Evolutionary conservation across 2,888 invertebrate genomes (phyloP).

Genomic region (Tipula helvola): DNA sequence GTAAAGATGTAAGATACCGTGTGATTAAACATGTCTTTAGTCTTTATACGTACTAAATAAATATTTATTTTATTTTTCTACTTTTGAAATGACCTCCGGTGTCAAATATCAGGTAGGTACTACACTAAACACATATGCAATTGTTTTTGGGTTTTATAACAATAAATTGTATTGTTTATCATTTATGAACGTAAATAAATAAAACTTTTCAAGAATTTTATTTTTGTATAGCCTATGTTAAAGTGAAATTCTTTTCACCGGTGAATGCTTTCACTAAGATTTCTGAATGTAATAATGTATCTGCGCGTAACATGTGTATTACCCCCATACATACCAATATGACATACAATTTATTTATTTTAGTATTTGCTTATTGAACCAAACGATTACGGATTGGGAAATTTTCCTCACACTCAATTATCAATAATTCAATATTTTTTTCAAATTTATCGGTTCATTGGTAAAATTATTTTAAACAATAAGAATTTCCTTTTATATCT

Average conservation of each 20-base stretch:
- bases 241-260: background rate
- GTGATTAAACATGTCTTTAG: no score
- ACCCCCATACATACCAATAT: no score
- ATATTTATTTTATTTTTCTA: background rate
- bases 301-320: no score
- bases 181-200: background rate
- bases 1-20: background rate
- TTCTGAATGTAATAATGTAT: background rate
- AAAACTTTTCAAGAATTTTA: background rate
- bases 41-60: background rate
- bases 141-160: background rate
- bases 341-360: no score
- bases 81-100: background rate
- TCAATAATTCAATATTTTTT: no score
- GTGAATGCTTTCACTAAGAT: background rate
- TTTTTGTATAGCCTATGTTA: background rate
- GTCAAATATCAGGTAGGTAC: background rate
- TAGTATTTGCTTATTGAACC: no score
- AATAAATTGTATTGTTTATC: background rate
- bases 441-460: no score
- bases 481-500: no score
- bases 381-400: no score
- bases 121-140: background rate
- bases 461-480: no score
- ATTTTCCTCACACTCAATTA: no score